These are phyloP conservation scores for Platysternon megacephalum DNA, from an alignment of 2,113 vertebrate genomes.

Conservation along the genomic window DNA sequence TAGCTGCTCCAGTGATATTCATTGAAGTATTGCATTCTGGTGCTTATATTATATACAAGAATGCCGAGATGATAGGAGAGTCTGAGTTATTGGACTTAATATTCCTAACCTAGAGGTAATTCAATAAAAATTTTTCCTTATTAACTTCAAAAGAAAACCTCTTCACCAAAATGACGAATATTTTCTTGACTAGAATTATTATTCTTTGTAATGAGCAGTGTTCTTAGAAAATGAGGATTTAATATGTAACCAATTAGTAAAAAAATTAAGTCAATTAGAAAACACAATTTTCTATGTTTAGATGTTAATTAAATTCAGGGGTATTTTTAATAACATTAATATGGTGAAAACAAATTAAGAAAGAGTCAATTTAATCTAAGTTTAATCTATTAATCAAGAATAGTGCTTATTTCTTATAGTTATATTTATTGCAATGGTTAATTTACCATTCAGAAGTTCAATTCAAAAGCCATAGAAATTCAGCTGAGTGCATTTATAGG, in stretches of 20 bases:
- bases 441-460: slow-evolving; percentile 44
- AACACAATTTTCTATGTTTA: slow-evolving; percentile 72
- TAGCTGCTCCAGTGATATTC: not conserved
- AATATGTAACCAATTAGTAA: slow-evolving; percentile 72
- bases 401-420: slow-evolving; percentile 46
- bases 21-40: not conserved
- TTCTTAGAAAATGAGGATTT: slow-evolving; percentile 73
- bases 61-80: not conserved
- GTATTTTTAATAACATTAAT: slow-evolving; percentile 72
- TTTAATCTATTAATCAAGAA: slow-evolving; percentile 68
- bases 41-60: not conserved
- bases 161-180: slow-evolving; percentile 28
- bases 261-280: slow-evolving; percentile 76
- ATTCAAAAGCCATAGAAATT: slow-evolving; percentile 6
- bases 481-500: not conserved
- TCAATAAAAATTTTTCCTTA: slow-evolving; percentile 50
- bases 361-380: slow-evolving; percentile 60
- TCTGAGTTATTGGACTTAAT: slow-evolving; percentile 1
- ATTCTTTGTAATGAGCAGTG: slow-evolving; percentile 60
- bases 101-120: slow-evolving; percentile 5
- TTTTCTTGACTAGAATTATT: slow-evolving; percentile 69
- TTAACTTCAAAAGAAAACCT: slow-evolving; percentile 33
- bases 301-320: slow-evolving; percentile 77
- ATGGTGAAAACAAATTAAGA: slow-evolving; percentile 56
- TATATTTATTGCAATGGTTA: slow-evolving; percentile 44